Conservation (phyloP, 2,113 vertebrate genomes). For the Noturus placidus region DNA sequence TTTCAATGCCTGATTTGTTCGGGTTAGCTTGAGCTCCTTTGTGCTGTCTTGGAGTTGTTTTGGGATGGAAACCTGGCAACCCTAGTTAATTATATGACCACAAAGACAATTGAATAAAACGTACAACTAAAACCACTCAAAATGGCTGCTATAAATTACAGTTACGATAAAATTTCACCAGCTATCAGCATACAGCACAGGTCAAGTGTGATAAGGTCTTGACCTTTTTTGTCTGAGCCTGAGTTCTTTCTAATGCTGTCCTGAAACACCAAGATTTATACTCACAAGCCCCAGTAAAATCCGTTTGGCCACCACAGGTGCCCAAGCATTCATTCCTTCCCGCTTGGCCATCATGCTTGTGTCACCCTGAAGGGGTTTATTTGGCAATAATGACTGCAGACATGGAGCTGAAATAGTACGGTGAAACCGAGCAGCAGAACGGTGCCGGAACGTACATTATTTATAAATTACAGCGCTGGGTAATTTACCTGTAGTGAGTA, state of each 20-base stretch:
- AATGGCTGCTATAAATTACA: not conserved
- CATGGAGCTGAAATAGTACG: not conserved
- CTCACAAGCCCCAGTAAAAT: not conserved
- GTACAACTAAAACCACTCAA: not conserved
- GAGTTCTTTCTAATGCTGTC: not conserved
- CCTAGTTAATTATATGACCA: not conserved
- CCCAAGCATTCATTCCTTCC: no score
- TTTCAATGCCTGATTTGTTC: not conserved
- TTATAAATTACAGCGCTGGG: not conserved
- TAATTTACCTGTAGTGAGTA: not conserved
- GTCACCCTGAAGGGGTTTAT: not conserved
- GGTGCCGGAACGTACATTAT: not conserved
- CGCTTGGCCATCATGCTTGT: no score
- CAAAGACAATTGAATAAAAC: not conserved
- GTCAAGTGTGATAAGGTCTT: not conserved
- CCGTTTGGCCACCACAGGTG: not conserved
- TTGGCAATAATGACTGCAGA: not conserved
- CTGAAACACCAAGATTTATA: not conserved
- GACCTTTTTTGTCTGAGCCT: not conserved
- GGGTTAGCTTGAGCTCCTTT: not conserved
- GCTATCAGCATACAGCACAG: not conserved
- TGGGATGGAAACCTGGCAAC: not conserved
- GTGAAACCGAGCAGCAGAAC: not conserved
- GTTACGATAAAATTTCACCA: not conserved
- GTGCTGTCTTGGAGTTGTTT: not conserved